Percentiles rank a stretch among this genome's conserved stretches.
Evolutionary conservation across 2,113 vertebrate genomes (phyloP).

Genomic region (Recurvirostra avosetta): DNA sequence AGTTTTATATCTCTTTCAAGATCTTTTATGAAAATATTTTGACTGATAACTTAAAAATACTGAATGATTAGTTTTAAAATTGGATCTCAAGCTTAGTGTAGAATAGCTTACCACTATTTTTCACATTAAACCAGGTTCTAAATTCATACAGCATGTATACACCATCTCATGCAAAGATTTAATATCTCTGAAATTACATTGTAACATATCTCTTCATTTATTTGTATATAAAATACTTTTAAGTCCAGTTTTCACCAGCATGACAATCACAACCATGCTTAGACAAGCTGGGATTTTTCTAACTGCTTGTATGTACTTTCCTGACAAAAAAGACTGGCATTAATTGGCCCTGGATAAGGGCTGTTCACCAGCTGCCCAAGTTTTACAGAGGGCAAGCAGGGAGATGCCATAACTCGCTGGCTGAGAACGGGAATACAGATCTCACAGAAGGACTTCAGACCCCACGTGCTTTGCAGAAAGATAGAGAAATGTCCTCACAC

Average conservation of each 20-base stretch:
- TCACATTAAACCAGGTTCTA: background rate
- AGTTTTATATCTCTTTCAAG: background rate
- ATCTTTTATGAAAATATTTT: background rate
- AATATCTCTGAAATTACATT: background rate
- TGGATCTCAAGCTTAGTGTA: background rate
- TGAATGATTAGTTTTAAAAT: background rate
- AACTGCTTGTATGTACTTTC: background rate
- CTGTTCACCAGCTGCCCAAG: background rate
- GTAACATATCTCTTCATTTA: rapidly evolving
- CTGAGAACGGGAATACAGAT: background rate
- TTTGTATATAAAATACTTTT: background rate
- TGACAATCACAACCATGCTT: background rate
- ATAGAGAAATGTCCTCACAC: background rate
- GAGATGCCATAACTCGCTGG: rapidly evolving
- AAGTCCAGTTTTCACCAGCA: background rate
- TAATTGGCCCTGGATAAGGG: background rate
- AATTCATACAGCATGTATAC: background rate
- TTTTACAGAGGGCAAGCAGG: background rate
- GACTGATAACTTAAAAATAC: background rate
- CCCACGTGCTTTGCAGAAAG: background rate
- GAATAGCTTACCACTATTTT: background rate
- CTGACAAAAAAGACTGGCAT: background rate
- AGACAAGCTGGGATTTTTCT: background rate
- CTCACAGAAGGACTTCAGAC: background rate
- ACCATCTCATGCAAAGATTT: background rate